phyloP scores from a whole-genome alignment of 2,113 vertebrate species.

The Pipra filicauda region DNA sequence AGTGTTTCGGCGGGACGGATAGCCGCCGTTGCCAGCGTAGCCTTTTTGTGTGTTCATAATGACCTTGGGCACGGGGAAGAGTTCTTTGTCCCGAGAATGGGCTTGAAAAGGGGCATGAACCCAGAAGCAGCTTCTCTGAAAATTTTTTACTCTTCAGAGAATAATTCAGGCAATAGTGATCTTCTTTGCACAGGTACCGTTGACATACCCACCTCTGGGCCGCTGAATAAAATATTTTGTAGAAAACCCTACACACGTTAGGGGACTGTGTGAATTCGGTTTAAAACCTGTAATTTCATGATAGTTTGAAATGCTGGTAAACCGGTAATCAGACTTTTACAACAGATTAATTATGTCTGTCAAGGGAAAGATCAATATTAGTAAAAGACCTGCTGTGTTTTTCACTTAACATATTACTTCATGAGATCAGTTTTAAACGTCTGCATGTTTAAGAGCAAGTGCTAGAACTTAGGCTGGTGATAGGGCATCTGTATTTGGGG shows the following conservation, averaged over 20 bases:
- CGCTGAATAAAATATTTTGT: not conserved
- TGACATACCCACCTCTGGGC: not conserved
- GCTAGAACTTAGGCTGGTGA: too few species aligned
- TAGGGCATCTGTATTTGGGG: not conserved
- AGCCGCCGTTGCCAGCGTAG: too few species aligned
- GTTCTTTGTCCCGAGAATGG: not conserved
- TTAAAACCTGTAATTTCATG: not conserved
- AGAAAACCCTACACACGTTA: not conserved
- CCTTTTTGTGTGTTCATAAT: not conserved
- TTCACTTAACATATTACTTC: not conserved
- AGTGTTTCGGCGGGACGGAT: not conserved
- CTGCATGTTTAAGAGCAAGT: not conserved
- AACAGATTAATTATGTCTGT: not conserved
- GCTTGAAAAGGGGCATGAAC: fast-evolving
- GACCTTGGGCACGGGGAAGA: not conserved
- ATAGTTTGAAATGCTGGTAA: not conserved
- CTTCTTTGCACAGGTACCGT: not conserved
- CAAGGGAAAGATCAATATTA: not conserved
- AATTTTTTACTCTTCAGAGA: too few species aligned
- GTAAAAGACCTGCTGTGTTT: not conserved
- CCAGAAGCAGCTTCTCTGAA: not conserved
- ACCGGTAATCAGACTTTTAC: not conserved
- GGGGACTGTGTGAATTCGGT: too few species aligned
- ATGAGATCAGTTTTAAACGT: not conserved
- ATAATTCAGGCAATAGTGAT: not conserved